Evolutionary conservation across 2,113 vertebrate genomes (phyloP).

Genomic region (Perca fluviatilis): DNA sequence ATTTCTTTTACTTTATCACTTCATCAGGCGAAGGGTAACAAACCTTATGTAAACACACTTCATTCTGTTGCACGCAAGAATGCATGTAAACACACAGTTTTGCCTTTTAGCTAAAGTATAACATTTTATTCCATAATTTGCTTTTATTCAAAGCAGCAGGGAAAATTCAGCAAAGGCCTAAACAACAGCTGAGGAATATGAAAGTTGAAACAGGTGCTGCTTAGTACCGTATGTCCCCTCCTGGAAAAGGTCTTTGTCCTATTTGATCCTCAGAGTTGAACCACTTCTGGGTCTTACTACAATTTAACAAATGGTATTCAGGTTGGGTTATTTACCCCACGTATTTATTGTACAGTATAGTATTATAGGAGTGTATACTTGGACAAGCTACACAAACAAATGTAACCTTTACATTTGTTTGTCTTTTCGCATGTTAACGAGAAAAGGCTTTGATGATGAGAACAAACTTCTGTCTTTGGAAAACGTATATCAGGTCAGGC

Average conservation of each 20-base stretch:
- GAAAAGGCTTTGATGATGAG: too few relatives aligned
- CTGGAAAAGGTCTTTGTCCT: background rate
- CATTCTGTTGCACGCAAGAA: background rate
- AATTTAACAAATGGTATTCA: background rate
- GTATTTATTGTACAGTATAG: too few relatives aligned
- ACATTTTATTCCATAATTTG: background rate
- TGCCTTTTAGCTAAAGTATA: background rate
- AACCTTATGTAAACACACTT: background rate
- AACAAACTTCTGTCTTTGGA: too few relatives aligned
- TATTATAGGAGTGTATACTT: too few relatives aligned
- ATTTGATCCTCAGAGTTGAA: background rate
- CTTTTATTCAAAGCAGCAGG: background rate
- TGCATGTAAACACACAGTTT: background rate
- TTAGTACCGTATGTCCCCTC: background rate
- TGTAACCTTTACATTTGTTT: too few relatives aligned
- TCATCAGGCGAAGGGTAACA: constrained; percentile 9
- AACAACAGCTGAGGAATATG: too few relatives aligned
- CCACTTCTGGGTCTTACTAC: background rate
- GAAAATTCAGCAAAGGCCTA: background rate
- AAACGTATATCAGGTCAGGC: too few relatives aligned
- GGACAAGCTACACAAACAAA: too few relatives aligned
- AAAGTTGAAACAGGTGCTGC: background rate
- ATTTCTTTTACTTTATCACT: constrained; percentile 36
- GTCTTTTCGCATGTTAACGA: too few relatives aligned
- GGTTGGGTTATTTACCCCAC: too few relatives aligned